Base-by-base conservation (phyloP, 1,140 invertebrate species). In the Brachionus sp. region DNA sequence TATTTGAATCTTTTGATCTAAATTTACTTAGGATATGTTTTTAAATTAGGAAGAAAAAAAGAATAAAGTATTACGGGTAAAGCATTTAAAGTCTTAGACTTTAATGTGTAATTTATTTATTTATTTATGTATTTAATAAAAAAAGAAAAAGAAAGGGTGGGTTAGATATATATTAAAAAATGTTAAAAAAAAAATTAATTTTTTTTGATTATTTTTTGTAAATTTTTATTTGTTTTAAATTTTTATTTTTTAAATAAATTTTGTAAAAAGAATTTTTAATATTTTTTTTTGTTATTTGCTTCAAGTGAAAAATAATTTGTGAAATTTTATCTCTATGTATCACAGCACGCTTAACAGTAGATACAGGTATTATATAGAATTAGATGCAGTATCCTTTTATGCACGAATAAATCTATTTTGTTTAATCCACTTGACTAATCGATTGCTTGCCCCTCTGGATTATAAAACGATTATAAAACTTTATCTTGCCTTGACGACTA, bases 391-490 rank as follows among this genome's bases (percentile, higher is more conserved):
- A 64, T 64, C 6, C 3, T 42, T 33, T 42, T 39, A 70, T 70
- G 66, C 66, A 70, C 35, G 16, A 39, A 19, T 42, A 19, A 39
- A 39, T 70, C 7, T 39, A 10, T 35, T 42, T 70, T 70, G 66
- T 70, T 42, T 70, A 70, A 70, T 70, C 66, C 66, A 70, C 66
- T 70, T 70, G 66, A 70, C 16, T 70, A 70, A 70, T 70, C 66
- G 16, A 57, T 57, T 3, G 50, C 9, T 57, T 25, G 50, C 50
- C 50, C 50, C 50, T 57, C 50, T 23, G 50, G 50, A 46, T n/a
- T 46, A n/a, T 13, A 3, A 50, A 50, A 57, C 19, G 16, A 57
- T 23, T 23, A 57, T 57, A 19, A 3, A 1, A 57, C 50, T 57
- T 57, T 57, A 57, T 57, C 50, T 57, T 19, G 9, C 29, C 1